These are phyloP conservation scores for Mystacides longicornis DNA, from an alignment of 2,888 invertebrate genomes.

Conservation along the genomic window DNA sequence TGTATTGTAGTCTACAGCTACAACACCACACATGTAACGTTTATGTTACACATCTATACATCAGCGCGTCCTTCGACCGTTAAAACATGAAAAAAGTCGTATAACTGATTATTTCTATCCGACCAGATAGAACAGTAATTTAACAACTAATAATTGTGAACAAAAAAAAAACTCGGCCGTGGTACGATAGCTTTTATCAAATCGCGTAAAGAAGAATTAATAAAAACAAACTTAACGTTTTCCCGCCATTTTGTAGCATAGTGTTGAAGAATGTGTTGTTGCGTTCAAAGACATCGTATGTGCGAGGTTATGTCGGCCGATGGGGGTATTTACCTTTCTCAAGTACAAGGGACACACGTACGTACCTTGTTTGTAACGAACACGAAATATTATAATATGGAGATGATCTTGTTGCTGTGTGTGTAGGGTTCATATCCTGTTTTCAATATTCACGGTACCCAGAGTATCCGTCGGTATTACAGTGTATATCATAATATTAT, in stretches of 20 bases:
- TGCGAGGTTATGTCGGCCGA: neutral
- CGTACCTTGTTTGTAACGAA: too few species aligned
- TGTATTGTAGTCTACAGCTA: neutral
- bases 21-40: neutral
- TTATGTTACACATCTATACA: too few species aligned
- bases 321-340: too few species aligned
- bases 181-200: neutral
- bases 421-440: neutral
- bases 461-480: too few species aligned
- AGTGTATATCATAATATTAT: too few species aligned
- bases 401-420: neutral
- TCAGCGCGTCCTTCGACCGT: constrained; percentile 17
- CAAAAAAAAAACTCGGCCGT: neutral
- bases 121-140: too few species aligned
- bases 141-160: neutral
- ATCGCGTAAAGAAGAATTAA: neutral
- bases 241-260: neutral
- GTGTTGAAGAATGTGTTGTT: neutral
- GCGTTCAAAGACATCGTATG: neutral
- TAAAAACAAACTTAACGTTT: neutral
- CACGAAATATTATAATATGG: too few species aligned
- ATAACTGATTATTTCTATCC: neutral
- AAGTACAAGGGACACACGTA: too few species aligned
- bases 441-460: neutral
- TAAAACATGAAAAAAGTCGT: constrained; percentile 14